Evolutionary conservation across 2,113 vertebrate genomes (phyloP).

Genomic region (Petaurus breviceps): DNA sequence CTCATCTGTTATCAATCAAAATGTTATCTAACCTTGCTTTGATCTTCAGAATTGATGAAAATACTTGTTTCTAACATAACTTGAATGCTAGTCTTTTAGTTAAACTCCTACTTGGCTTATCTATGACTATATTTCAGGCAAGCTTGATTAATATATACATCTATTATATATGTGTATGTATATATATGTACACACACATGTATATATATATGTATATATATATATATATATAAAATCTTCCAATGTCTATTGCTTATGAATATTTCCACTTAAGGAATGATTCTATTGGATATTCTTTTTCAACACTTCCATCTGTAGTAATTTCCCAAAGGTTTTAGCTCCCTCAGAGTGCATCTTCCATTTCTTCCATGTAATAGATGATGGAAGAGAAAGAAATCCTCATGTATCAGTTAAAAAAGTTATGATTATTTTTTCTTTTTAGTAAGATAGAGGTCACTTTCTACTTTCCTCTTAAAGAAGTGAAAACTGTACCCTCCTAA

Average conservation of each 20-base stretch:
- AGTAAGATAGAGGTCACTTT: background rate
- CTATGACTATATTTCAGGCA: background rate
- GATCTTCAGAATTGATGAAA: background rate
- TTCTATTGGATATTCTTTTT: background rate
- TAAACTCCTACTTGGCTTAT: background rate
- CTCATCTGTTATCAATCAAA: background rate
- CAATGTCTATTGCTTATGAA: background rate
- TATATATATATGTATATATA: no score
- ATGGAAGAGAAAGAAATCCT: background rate
- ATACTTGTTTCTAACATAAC: background rate
- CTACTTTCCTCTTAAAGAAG: background rate
- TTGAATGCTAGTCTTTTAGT: background rate
- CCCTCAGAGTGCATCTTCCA: background rate
- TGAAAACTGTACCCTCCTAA: background rate
- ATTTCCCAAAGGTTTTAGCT: background rate
- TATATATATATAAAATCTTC: background rate
- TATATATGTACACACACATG: no score
- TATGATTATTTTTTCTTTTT: no score
- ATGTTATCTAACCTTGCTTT: background rate
- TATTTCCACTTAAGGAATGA: background rate
- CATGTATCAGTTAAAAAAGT: background rate
- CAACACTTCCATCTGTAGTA: background rate
- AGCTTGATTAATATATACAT: background rate
- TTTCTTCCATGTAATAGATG: background rate
- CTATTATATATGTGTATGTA: no score